A percentile compares a stretch with the other conserved stretches of the same genome.
Evolutionary conservation across 2,113 vertebrate species (phyloP).

Genomic region (Plecturocebus donacophilus): DNA sequence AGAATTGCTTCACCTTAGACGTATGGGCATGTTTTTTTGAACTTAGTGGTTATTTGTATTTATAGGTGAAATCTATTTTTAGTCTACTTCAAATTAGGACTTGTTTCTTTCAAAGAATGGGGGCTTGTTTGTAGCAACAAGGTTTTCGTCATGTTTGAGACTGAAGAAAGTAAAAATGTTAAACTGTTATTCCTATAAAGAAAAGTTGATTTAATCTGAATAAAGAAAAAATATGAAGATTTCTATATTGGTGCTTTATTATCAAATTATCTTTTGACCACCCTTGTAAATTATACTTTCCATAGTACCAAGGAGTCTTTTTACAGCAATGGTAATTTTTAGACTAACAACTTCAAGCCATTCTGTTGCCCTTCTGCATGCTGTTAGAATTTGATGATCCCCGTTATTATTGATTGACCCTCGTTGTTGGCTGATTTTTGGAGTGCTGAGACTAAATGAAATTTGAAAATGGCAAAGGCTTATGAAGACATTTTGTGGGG

Average conservation of each 20-base stretch:
- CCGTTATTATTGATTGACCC: conserved; percentile 73
- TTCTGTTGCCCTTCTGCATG: neutral
- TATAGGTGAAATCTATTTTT: neutral
- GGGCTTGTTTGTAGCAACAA: neutral
- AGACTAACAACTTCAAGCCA: conserved; percentile 49
- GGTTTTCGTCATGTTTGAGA: neutral
- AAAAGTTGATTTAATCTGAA: neutral
- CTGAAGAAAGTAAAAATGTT: neutral
- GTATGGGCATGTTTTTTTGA: neutral
- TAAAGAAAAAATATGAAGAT: neutral
- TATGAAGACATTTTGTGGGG: conserved; percentile 65
- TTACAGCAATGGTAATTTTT: conserved; percentile 68
- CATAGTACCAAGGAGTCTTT: conserved; percentile 26
- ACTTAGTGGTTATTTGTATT: conserved; percentile 6
- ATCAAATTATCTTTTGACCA: neutral
- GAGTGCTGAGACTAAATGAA: conserved; percentile 74
- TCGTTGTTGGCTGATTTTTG: conserved; percentile 74
- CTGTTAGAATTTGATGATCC: conserved; percentile 71
- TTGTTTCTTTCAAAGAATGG: neutral
- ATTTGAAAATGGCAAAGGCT: conserved; percentile 58
- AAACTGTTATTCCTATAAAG: neutral
- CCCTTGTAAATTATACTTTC: neutral
- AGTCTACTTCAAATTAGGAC: neutral
- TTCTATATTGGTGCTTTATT: neutral
- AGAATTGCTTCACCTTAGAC: neutral